Evolutionary conservation across 2,797 vertebrate genomes (phyloP).

Genomic region (Onychomys torridus): DNA sequence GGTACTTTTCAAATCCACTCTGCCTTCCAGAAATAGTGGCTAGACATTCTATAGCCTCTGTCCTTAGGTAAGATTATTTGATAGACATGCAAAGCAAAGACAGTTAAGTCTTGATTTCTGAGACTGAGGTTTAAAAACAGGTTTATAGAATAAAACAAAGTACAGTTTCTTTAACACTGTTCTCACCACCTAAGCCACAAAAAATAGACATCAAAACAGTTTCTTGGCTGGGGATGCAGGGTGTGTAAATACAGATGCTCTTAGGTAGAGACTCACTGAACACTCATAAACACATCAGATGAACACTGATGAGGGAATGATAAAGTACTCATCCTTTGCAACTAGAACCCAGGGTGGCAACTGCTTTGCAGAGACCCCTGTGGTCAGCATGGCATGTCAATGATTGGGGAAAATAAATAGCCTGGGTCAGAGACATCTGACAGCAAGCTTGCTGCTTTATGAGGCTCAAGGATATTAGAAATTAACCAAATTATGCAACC

Average conservation of each 20-base stretch:
- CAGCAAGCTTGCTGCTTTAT: constrained; percentile 24
- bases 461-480: neutral
- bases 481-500: neutral
- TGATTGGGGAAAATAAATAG: neutral
- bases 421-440: neutral
- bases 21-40: neutral
- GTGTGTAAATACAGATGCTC: neutral
- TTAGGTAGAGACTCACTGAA: neutral
- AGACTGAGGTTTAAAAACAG: neutral
- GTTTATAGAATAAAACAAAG: constrained; percentile 20
- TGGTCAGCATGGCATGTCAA: neutral
- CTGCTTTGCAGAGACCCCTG: neutral
- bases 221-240: neutral
- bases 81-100: neutral
- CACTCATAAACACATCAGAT: neutral
- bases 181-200: neutral
- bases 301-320: neutral
- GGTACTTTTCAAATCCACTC: neutral
- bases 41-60: neutral
- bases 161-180: constrained; percentile 6
- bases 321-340: neutral
- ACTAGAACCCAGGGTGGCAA: neutral
- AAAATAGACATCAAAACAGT: neutral
- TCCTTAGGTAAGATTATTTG: constrained; percentile 29
- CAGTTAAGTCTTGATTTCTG: neutral